phyloP scores from a whole-genome alignment of 2,888 invertebrate genomes.

The Odontothrips loti region DNA sequence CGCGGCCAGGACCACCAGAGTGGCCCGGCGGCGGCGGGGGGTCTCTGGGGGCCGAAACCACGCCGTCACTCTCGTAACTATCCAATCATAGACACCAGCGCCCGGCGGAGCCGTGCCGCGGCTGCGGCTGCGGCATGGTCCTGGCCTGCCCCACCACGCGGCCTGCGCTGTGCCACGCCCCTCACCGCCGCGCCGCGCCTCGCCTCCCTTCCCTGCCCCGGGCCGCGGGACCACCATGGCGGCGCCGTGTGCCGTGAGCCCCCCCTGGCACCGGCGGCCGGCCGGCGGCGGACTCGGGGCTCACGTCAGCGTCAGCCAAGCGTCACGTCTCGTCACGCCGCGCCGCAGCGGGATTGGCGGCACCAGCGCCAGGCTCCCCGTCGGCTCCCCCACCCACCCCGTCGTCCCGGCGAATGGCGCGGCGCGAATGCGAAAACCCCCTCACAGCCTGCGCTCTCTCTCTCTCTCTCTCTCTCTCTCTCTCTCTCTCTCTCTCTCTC shows the following conservation, averaged over 20 bases:
- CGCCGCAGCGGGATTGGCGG: neutral
- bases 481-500: no score
- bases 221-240: neutral
- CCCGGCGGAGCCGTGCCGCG: neutral
- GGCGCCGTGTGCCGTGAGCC: neutral
- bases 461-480: no score
- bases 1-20: no score
- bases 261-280: neutral
- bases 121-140: neutral
- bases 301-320: neutral
- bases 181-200: neutral
- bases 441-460: no score
- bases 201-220: neutral
- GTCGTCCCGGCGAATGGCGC: neutral
- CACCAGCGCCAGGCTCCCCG: no score
- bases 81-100: slow-evolving; percentile 2
- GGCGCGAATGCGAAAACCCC: no score
- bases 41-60: neutral
- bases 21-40: neutral
- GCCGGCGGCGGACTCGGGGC: neutral
- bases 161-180: neutral
- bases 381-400: neutral
- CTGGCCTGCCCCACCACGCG: neutral
- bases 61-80: neutral
- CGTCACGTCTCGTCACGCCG: neutral